These are phyloP conservation scores for Tyria jacobaeae DNA, from an alignment of 2,888 invertebrate genomes.

Conservation along the genomic window DNA sequence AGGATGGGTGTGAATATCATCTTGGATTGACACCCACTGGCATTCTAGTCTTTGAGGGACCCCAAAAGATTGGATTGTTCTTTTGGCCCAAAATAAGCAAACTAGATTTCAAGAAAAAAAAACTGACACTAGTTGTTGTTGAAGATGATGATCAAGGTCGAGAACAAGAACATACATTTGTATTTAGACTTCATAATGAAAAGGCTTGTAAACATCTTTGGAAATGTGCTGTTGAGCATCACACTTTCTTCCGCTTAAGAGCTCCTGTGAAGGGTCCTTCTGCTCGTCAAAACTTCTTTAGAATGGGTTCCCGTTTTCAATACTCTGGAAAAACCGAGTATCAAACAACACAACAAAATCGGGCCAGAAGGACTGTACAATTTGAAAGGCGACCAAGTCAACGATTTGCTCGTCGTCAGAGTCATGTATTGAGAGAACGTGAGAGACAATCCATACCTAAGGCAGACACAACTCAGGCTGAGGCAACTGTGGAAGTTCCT, in stretches of 20 bases:
- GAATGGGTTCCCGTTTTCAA: constrained; percentile 99
- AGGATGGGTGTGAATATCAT: constrained; percentile 98
- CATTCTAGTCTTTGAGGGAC: constrained; percentile 98
- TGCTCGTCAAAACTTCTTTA: constrained; percentile 97
- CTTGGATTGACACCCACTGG: constrained; percentile 99
- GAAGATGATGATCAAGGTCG: constrained; percentile 99
- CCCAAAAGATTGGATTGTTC: constrained; percentile 98
- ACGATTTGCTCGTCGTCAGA: constrained; percentile 96
- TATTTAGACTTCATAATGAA: constrained; percentile 97
- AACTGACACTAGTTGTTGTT: constrained; percentile 97
- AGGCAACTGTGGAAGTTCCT: constrained; percentile 63
- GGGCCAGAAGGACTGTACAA: constrained; percentile 96
- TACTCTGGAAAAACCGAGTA: constrained; percentile 98
- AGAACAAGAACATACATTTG: constrained; percentile 99
- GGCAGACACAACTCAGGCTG: constrained; percentile 65
- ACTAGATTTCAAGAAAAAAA: constrained; percentile 99
- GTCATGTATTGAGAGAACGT: constrained; percentile 93
- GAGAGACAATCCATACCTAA: constrained; percentile 87
- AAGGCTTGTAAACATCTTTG: constrained; percentile 99
- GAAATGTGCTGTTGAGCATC: constrained; percentile 99
- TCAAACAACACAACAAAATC: constrained; percentile 96
- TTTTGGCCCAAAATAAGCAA: constrained; percentile 99
- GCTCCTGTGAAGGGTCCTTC: constrained; percentile 95
- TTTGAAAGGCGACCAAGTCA: constrained; percentile 99
- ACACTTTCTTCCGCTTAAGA: constrained; percentile 98